Conservation (phyloP, 2,888 invertebrate species). For the Invenusta paracnida region DNA sequence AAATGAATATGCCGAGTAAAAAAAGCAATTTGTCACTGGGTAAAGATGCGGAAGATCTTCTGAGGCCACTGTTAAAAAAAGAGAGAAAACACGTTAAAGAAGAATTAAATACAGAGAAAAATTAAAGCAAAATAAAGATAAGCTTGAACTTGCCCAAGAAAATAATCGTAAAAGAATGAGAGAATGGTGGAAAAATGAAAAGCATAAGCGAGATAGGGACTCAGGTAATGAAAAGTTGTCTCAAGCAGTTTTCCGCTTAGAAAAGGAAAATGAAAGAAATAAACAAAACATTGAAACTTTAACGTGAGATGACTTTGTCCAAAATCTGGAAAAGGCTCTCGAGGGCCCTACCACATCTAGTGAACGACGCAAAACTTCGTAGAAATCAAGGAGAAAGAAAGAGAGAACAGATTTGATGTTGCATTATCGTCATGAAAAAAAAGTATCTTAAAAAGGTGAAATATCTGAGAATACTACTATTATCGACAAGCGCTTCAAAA, state of each 20-base stretch:
- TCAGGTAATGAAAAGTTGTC: not conserved
- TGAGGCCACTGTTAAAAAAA: slow-evolving; percentile 5
- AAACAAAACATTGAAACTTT: not conserved
- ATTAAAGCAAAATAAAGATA: slow-evolving; percentile 3
- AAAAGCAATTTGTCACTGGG: not conserved
- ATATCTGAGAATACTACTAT: not conserved
- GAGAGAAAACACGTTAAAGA: slow-evolving; percentile 9
- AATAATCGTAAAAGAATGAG: not conserved
- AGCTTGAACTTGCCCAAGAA: not conserved
- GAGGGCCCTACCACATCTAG: not conserved
- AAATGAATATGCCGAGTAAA: not conserved
- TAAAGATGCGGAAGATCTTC: not conserved
- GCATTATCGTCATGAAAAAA: not conserved
- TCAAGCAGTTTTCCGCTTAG: not conserved
- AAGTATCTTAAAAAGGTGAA: not conserved
- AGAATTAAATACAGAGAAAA: slow-evolving; percentile 21
- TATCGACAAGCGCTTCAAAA: slow-evolving; percentile 19
- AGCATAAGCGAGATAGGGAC: not conserved
- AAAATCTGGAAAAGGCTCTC: not conserved
- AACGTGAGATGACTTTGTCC: not conserved
- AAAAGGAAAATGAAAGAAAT: not conserved
- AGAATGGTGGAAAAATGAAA: not conserved
- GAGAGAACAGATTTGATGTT: slow-evolving; percentile 20
- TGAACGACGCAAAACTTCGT: not conserved
- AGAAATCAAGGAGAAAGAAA: slow-evolving; percentile 8